Percentiles rank a stretch among this genome's conserved stretches.
These are phyloP conservation scores for Adoxophyes honmai DNA, from an alignment of 1,140 invertebrate genomes.

Conservation along the genomic window DNA sequence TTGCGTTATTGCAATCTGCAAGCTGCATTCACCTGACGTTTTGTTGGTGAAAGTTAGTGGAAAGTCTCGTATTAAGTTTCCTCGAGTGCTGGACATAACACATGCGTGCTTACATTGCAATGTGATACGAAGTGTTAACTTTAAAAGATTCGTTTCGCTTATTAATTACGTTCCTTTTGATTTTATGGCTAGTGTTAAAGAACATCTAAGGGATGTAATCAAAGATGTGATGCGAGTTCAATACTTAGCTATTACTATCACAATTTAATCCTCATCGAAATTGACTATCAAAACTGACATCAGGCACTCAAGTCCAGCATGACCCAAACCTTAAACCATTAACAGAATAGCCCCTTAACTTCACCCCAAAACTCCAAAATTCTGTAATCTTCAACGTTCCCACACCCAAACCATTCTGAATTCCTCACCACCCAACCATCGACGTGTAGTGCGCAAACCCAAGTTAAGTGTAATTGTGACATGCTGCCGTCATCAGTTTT, in stretches of 20 bases:
- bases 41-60: conserved; percentile 58
- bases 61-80: conserved; percentile 33
- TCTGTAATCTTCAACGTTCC: no score
- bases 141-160: conserved; percentile 40
- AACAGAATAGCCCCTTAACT: no score
- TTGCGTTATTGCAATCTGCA: conserved; percentile 52
- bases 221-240: not conserved
- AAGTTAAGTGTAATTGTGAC: no score
- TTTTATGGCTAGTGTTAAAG: no score
- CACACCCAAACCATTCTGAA: no score
- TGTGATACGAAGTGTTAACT: conserved; percentile 65
- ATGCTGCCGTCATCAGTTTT: no score
- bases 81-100: conserved; percentile 57
- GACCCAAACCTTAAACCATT: no score
- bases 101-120: conserved; percentile 71
- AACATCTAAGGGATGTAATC: no score
- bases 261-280: not conserved
- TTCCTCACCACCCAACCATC: conserved; percentile 2
- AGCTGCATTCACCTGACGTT: conserved; percentile 63
- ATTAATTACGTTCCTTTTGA: conserved; percentile 26
- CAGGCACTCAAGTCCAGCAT: not conserved
- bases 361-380: no score
- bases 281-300: conserved; percentile 8
- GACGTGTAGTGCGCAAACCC: no score
- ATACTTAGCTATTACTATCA: no score